Conservation (phyloP, 2,113 vertebrate species). For the Amia ocellicauda region DNA sequence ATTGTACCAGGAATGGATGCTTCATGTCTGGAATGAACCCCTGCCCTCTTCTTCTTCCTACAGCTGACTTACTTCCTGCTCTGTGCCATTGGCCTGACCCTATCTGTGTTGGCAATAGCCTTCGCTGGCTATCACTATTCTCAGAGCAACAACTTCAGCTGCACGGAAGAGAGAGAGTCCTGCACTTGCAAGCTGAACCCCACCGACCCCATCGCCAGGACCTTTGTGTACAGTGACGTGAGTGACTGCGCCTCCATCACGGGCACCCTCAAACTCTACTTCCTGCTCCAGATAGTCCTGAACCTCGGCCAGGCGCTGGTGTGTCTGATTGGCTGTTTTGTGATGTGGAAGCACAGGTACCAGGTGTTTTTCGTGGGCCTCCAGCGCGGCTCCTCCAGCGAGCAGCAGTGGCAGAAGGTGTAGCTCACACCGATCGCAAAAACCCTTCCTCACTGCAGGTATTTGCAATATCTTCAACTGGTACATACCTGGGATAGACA, state of each 20-base stretch:
- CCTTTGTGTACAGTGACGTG: conserved; percentile 72
- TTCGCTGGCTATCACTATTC: conserved; percentile 79
- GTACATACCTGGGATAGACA: too few species aligned
- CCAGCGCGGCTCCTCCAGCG: conserved; percentile 55
- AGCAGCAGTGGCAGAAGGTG: conserved; percentile 70
- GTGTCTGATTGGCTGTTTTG: conserved; percentile 76
- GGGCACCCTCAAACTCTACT: conserved; percentile 70
- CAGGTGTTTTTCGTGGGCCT: conserved; percentile 88
- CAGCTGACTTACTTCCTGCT: conserved; percentile 90
- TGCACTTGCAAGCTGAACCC: conserved; percentile 79
- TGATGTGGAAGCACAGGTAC: conserved; percentile 96
- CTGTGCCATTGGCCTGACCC: conserved; percentile 72
- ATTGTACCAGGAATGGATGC: too few species aligned
- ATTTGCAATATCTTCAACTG: too few species aligned
- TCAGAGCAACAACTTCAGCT: conserved; percentile 70
- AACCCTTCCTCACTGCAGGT: not conserved
- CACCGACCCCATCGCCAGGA: conserved; percentile 76
- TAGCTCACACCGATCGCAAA: conserved; percentile 34
- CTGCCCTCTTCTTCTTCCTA: too few species aligned
- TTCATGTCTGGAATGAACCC: too few species aligned
- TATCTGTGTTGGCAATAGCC: conserved; percentile 78
- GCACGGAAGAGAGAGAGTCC: conserved; percentile 33
- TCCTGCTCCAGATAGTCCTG: conserved; percentile 82
- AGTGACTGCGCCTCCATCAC: conserved; percentile 71
- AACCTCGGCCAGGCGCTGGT: conserved; percentile 77